Evolutionary conservation across 2,113 vertebrate genomes (phyloP).

Genomic region (Vidua chalybeata): DNA sequence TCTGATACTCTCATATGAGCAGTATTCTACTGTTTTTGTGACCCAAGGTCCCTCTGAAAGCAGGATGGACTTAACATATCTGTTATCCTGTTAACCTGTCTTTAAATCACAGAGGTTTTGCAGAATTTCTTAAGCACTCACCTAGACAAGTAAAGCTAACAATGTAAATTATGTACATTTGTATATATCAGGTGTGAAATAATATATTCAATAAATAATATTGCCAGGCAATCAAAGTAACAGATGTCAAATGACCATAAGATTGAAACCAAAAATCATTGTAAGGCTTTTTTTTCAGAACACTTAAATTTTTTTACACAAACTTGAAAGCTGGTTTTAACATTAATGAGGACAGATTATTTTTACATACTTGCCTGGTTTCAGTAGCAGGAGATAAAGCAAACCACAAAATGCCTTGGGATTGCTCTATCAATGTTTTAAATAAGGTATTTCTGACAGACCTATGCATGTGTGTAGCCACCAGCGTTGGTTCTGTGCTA

Average conservation of each 20-base stretch:
- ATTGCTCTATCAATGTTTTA: background rate
- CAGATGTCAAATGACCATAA: background rate
- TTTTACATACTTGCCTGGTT: background rate
- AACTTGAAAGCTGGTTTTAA: background rate
- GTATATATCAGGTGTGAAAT: background rate
- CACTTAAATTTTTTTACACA: background rate
- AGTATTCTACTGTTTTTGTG: background rate
- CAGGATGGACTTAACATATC: background rate
- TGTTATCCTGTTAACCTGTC: background rate
- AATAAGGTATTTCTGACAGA: background rate
- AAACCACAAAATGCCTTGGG: background rate
- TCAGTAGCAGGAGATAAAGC: background rate
- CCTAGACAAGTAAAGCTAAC: background rate
- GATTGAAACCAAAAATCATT: background rate
- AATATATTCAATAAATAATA: background rate
- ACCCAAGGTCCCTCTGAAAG: background rate
- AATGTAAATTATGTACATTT: background rate
- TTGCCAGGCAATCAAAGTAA: background rate
- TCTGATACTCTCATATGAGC: background rate
- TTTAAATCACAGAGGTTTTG: background rate
- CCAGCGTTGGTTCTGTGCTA: background rate
- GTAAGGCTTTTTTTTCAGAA: background rate
- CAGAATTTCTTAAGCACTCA: background rate
- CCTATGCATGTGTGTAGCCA: rapidly evolving
- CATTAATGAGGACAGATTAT: background rate